Evolutionary conservation across 2,113 vertebrate genomes (phyloP).

Genomic region (Prunella fulvescens): DNA sequence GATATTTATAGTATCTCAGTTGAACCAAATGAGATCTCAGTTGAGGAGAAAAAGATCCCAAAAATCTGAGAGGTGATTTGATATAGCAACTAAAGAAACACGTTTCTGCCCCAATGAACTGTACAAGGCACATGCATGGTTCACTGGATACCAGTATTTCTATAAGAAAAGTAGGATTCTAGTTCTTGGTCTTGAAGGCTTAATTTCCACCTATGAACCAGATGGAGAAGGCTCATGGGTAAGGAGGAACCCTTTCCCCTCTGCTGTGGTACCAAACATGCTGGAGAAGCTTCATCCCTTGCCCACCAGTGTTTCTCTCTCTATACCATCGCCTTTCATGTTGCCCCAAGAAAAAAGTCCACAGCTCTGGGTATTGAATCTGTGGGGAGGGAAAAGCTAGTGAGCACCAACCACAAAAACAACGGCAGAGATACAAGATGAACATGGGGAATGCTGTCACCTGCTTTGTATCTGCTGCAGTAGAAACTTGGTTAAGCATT

Average conservation of each 20-base stretch:
- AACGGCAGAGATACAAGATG: fast-evolving
- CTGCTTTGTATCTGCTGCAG: background rate
- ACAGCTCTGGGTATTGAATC: background rate
- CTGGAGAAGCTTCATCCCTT: background rate
- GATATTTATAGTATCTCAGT: background rate
- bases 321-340: fast-evolving
- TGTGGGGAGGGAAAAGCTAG: background rate
- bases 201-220: background rate
- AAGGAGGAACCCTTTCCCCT: background rate
- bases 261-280: fast-evolving
- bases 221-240: fast-evolving
- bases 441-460: background rate
- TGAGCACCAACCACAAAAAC: fast-evolving
- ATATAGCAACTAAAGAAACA: background rate
- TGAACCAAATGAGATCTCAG: background rate
- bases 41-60: background rate
- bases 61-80: background rate
- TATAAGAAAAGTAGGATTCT: background rate
- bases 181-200: background rate
- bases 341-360: background rate
- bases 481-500: background rate
- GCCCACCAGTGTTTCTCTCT: background rate
- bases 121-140: background rate
- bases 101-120: background rate
- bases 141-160: background rate